Evolutionary conservation across 2,888 invertebrate genomes (phyloP).

Genomic region (Drosophila helvetica): DNA sequence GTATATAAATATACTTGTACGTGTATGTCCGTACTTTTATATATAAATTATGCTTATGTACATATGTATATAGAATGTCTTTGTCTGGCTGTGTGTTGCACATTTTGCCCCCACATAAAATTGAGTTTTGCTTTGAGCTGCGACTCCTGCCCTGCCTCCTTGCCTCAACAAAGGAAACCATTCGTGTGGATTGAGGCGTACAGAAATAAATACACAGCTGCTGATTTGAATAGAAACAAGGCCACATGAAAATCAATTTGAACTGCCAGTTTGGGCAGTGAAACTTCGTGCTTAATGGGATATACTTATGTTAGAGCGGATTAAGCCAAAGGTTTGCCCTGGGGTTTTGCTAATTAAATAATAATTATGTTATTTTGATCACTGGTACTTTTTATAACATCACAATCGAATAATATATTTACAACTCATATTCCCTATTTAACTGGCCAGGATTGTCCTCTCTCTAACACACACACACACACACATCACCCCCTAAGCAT

Average conservation of each 20-base stretch:
- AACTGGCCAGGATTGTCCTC: conserved; percentile 39
- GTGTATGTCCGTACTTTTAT: conserved; percentile 11
- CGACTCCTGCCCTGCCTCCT: conserved; percentile 22
- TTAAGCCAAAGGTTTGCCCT: not conserved
- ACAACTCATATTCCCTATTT: conserved; percentile 9
- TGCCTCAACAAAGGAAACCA: conserved; percentile 57
- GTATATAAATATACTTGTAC: conserved; percentile 33
- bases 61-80: conserved; percentile 25
- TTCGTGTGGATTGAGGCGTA: conserved; percentile 61
- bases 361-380: too few relatives aligned
- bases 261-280: not conserved
- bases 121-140: conserved; percentile 53
- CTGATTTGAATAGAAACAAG: too few relatives aligned
- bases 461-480: conserved; percentile 6
- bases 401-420: too few relatives aligned
- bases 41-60: not conserved
- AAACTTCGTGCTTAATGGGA: too few relatives aligned
- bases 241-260: not conserved
- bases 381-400: too few relatives aligned
- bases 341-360: not conserved
- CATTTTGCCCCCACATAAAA: conserved; percentile 50
- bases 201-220: conserved; percentile 20
- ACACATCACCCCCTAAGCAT: conserved; percentile 7
- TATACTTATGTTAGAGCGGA: not conserved
- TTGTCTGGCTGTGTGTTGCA: conserved; percentile 36